These are phyloP conservation scores for Cosmorhoe ocellata DNA, from an alignment of 2,888 invertebrate genomes.

Conservation along the genomic window DNA sequence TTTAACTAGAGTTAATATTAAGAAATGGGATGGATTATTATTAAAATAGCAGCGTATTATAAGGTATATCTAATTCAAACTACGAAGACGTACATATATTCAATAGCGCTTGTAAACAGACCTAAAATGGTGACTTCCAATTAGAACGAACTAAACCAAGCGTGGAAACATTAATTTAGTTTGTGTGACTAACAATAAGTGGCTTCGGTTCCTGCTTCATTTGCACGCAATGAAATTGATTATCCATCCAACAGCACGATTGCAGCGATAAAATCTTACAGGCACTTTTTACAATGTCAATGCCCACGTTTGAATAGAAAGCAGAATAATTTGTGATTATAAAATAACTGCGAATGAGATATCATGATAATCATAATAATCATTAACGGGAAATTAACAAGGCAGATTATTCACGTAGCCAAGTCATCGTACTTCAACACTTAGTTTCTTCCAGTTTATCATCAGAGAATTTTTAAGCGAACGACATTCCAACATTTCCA, in stretches of 20 bases:
- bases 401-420: too few relatives aligned
- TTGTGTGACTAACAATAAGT: slow-evolving; percentile 4
- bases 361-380: too few relatives aligned
- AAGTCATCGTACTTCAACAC: too few relatives aligned
- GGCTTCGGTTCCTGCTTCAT: slow-evolving; percentile 1
- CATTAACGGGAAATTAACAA: too few relatives aligned
- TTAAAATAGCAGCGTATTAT: too few relatives aligned
- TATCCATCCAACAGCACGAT: slow-evolving; percentile 11
- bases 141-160: background rate
- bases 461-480: too few relatives aligned
- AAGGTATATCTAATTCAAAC: too few relatives aligned
- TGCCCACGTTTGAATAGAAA: slow-evolving; percentile 8
- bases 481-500: too few relatives aligned
- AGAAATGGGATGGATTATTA: too few relatives aligned
- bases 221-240: slow-evolving; percentile 19
- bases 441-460: too few relatives aligned
- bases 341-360: background rate
- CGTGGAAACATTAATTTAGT: slow-evolving; percentile 2
- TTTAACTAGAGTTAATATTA: too few relatives aligned
- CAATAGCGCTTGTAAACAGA: background rate
- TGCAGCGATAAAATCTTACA: slow-evolving; percentile 9
- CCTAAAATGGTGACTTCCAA: background rate
- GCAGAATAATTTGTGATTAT: slow-evolving; percentile 1
- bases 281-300: slow-evolving; percentile 3
- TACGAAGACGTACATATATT: too few relatives aligned